These are phyloP conservation scores for Aphelenchoides avenae DNA, from an alignment of 1,140 invertebrate genomes.

Conservation along the genomic window DNA sequence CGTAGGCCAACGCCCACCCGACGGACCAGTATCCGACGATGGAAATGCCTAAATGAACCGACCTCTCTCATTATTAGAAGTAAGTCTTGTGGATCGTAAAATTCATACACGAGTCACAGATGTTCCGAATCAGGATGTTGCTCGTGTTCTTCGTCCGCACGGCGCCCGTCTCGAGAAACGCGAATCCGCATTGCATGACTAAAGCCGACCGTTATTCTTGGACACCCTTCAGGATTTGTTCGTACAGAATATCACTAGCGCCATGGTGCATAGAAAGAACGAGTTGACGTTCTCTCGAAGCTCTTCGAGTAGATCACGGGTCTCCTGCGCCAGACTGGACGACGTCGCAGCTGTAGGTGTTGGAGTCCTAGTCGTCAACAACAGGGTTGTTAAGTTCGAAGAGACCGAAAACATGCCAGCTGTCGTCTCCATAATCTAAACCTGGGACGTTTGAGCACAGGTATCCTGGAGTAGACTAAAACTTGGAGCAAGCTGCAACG, in stretches of 20 bases:
- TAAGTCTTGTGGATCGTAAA: background rate
- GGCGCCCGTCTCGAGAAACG: conserved; percentile 65
- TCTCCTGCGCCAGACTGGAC: too few species aligned
- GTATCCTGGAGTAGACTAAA: too few species aligned
- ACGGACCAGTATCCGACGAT: conserved; percentile 64
- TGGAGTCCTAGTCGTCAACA: too few species aligned
- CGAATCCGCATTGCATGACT: conserved; percentile 67
- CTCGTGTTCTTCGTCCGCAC: conserved; percentile 66
- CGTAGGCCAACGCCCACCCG: conserved; percentile 65
- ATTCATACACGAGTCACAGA: conserved; percentile 65
- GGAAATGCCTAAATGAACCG: conserved; percentile 64
- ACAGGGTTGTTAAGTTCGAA: too few species aligned
- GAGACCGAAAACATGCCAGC: too few species aligned
- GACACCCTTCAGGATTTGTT: too few species aligned
- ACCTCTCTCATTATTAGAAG: too few species aligned
- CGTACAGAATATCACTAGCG: conserved; percentile 35
- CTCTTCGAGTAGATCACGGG: too few species aligned
- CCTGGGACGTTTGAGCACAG: too few species aligned
- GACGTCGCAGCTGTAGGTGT: too few species aligned
- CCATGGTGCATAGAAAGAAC: conserved; percentile 35
- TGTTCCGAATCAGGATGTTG: conserved; percentile 66
- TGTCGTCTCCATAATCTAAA: too few species aligned
- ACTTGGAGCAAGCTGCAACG: too few species aligned
- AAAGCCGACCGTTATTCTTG: conserved; percentile 27
- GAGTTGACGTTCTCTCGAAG: conserved; percentile 30